A percentile compares a stretch with the other conserved stretches of the same genome.
Evolutionary conservation across 2,797 vertebrate species (phyloP).

Genomic region (Prunella strophiata): DNA sequence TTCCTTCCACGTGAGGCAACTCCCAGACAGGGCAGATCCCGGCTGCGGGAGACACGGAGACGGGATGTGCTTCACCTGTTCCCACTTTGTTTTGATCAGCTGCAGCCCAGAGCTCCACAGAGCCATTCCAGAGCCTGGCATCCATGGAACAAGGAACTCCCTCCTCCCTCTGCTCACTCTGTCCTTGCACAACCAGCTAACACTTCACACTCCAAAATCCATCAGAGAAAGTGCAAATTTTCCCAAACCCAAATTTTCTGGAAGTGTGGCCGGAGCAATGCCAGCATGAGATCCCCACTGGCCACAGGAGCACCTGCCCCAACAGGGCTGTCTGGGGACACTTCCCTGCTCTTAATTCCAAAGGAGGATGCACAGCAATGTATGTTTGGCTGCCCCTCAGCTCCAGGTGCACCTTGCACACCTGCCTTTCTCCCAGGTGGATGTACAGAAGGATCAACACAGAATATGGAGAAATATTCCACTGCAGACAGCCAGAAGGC

Average conservation of each 20-base stretch:
- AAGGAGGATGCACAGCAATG: fast-evolving
- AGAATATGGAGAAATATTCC: fast-evolving
- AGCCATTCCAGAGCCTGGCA: neutral
- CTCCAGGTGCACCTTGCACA: neutral
- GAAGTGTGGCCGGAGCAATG: fast-evolving
- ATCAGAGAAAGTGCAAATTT: fast-evolving
- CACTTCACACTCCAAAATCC: neutral
- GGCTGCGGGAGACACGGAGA: neutral
- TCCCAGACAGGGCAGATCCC: neutral
- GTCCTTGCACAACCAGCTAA: neutral
- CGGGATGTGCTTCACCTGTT: neutral
- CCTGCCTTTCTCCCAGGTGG: neutral
- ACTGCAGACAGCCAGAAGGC: neutral
- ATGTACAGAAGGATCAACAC: fast-evolving
- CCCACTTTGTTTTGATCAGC: neutral
- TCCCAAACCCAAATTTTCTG: neutral
- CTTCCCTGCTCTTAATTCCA: neutral
- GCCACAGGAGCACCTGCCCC: neutral
- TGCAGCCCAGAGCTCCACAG: fast-evolving
- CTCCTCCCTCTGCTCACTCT: neutral
- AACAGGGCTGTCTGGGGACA: fast-evolving
- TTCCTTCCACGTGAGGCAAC: neutral
- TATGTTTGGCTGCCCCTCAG: fast-evolving
- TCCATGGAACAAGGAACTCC: neutral
- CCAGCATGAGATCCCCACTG: fast-evolving